Percentiles rank a stretch among this genome's conserved stretches.
Conservation (phyloP, 64 coral and sea anemone genomes). For the Cladopsammia gracilis region DNA sequence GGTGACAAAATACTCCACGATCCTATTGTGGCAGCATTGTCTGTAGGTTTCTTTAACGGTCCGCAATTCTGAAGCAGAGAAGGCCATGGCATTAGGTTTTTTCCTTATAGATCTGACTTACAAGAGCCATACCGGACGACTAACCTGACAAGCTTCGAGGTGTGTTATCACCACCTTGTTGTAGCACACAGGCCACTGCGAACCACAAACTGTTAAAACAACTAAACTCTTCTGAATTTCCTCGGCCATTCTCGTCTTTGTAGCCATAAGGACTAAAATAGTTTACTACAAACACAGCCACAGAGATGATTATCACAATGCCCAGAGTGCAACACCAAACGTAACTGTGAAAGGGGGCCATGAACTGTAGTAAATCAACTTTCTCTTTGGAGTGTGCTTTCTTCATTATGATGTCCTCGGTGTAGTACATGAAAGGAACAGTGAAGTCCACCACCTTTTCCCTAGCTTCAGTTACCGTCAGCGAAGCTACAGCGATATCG, state of each 20-base stretch:
- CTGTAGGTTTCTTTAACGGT: too few species aligned
- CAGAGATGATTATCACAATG: conserved; percentile 12
- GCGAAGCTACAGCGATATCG: conserved; percentile 37
- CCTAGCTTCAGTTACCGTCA: conserved; percentile 55
- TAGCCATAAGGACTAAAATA: conserved; percentile 61
- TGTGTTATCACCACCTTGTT: conserved; percentile 51
- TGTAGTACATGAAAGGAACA: conserved; percentile 61
- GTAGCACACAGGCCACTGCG: conserved; percentile 57
- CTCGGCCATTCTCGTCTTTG: conserved; percentile 44
- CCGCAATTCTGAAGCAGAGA: too few species aligned
- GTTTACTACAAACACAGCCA: conserved; percentile 47
- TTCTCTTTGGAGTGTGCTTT: conserved; percentile 9
- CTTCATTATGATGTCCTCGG: conserved; percentile 65
- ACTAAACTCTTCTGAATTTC: conserved; percentile 12
- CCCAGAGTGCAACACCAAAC: conserved; percentile 46
- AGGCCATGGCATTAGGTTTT: too few species aligned
- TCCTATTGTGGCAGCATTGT: too few species aligned
- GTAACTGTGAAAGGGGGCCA: conserved; percentile 46
- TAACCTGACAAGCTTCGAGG: conserved; percentile 64
- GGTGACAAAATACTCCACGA: too few species aligned
- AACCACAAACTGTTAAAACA: conserved; percentile 66
- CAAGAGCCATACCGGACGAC: too few species aligned
- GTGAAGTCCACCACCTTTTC: conserved; percentile 67
- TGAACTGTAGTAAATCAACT: conserved; percentile 45
- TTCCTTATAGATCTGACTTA: too few species aligned